Base-by-base conservation (phyloP, 2,888 invertebrate species). In the Nomada fabriciana region DNA sequence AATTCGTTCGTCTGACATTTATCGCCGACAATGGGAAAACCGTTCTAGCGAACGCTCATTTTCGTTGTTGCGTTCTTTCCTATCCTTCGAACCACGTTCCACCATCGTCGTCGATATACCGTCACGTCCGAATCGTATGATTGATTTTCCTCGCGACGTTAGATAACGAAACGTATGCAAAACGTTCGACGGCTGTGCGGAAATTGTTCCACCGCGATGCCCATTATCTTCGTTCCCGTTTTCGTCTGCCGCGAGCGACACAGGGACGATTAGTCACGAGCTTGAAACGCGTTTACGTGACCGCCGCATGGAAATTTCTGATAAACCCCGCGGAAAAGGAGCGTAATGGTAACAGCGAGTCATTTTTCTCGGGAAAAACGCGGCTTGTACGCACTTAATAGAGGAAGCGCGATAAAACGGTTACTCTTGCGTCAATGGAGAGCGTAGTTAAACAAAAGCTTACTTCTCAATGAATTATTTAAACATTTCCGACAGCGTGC, bases 141-240 rank as follows among this genome's bases (percentile, higher is more conserved):
- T 87, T 80, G 84, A 87, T 87, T 83, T 79, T 61, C 59, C 9
- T 53, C 36, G 64, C 18, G 50, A 29, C 76, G 20, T 69, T 75
- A 72, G 87, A 87, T 87, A 87, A 82, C 77, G 72, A 59, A 72
- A 79, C 75, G 73, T 86, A 84, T 86, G 84, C 82, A 84, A 86
- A 86, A 69, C 67, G 78, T 60, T 53, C 52, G 77, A 80, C 80
- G 73, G 36, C 57, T 60, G 52, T 52, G 13, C 76, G 76, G 79
- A 83, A 76, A 65, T 75, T 76, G 80, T 76, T 79, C 57, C 75
- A 75, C 76, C 80, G 75, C 59, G 60, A 42, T 65, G 70, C 55
- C 69, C 20, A 80, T 87, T 84, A 76, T 74, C 63, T 75, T 52
- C 59, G 64, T 63, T 59, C 67, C 53, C 42, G 55, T 70, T 78